Base-by-base conservation (phyloP, 1,140 invertebrate species). In the Cydia splendana region DNA sequence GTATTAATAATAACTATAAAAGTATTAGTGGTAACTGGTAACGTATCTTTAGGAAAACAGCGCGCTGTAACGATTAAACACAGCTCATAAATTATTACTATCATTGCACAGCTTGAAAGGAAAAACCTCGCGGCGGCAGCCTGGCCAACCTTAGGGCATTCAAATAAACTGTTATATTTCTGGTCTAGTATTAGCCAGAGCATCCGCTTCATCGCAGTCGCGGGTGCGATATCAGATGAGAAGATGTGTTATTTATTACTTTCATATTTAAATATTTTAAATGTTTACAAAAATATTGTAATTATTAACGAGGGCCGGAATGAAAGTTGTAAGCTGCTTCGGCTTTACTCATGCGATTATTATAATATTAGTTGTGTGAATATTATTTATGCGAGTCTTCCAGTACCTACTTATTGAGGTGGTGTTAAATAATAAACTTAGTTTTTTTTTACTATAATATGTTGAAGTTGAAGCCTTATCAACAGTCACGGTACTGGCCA, bases 121-220 rank as follows among this genome's bases (percentile, higher is more conserved):
- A 71, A 71, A 69, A 45, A 71, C 67, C 67, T 71, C n/a, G 38
- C n/a, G 67, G 67, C 67, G 30, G 30, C 67, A 69, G 30, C 13
- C 30, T 38, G 65, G 15, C 65, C 65, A 71, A 71, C 67, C 67
- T 71, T 42, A 71, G 67, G 67, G 67, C 67, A 38, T 38, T 71
- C n/a, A 71, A 71, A 71, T 42, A 71, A 71, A 71, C 67, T 71
- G 67, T 71, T 71, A 71, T 71, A 71, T 71, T 71, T 42, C 67
- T 71, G 67, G 38, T 38, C 67, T 71, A 18, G 67, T 38, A 71
- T 71, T 71, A 71, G 57, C 67, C 65, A 20, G 67, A 38, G 30
- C 67, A 71, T 71, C 67, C 67, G 57, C 34, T 71, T 38, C 67
- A 71, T 71, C 67, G 57, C 57, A 62, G 57, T 62, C 57, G n/a